Conservation (phyloP, 2,797 vertebrate genomes). For the Aselliscus stoliczkanus region DNA sequence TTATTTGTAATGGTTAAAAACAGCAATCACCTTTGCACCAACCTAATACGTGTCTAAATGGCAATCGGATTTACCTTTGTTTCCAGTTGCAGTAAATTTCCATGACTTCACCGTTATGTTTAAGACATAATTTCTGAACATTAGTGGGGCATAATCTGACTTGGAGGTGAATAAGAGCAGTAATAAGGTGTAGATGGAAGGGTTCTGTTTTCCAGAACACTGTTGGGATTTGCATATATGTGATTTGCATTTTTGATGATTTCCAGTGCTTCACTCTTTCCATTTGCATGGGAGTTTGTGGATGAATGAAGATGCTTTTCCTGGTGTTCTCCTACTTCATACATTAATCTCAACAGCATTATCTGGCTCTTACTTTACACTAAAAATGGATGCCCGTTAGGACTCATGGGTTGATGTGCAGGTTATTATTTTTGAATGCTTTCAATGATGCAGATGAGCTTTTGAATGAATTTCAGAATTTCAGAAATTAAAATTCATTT, state of each 20-base stretch:
- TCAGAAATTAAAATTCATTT: neutral
- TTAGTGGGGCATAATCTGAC: neutral
- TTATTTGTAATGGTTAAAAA: too few relatives aligned
- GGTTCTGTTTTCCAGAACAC: neutral
- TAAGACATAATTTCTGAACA: neutral
- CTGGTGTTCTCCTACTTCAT: neutral
- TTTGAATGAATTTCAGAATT: constrained; percentile 24
- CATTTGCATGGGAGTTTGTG: neutral
- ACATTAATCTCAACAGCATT: neutral
- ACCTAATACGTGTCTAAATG: neutral
- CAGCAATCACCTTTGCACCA: too few relatives aligned
- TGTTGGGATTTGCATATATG: neutral
- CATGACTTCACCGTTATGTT: neutral
- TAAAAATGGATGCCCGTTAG: neutral
- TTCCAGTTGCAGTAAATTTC: neutral
- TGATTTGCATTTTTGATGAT: neutral
- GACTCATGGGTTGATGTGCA: neutral
- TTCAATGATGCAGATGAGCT: neutral
- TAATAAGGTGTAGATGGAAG: neutral
- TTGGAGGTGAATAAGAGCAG: neutral
- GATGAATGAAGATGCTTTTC: neutral
- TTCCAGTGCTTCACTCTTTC: neutral
- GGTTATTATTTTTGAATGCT: neutral
- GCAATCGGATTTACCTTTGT: neutral
- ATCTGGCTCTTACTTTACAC: neutral